Evolutionary conservation across 2,113 vertebrate species (phyloP).

Genomic region (Nestor notabilis): DNA sequence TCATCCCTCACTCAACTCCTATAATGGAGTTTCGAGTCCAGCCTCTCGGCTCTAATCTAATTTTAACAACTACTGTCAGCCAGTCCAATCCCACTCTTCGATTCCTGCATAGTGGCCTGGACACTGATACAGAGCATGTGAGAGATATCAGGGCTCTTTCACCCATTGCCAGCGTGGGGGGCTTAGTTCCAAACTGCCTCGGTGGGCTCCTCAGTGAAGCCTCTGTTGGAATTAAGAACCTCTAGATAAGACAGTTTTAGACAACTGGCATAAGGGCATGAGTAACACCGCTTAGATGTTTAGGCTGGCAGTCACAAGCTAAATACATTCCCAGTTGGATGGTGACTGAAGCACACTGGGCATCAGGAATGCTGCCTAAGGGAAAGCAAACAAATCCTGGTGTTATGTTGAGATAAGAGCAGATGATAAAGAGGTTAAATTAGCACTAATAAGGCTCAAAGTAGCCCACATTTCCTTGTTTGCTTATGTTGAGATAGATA

Average conservation of each 20-base stretch:
- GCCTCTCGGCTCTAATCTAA: slow-evolving; percentile 5
- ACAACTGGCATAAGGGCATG: background rate
- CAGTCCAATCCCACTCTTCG: background rate
- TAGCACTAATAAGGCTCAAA: background rate
- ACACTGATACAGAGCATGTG: background rate
- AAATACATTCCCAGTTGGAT: background rate
- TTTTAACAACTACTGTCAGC: background rate
- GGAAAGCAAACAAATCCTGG: background rate
- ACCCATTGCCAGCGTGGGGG: background rate
- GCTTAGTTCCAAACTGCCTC: background rate
- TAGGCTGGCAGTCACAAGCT: background rate
- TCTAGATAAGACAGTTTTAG: slow-evolving; percentile 2
- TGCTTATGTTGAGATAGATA: background rate
- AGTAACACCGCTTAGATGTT: background rate
- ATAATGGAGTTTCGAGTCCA: background rate
- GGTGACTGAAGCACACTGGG: background rate
- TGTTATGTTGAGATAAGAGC: background rate
- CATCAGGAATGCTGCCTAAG: background rate
- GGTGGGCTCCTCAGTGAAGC: slow-evolving; percentile 29
- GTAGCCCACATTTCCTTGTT: background rate
- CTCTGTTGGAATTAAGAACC: background rate
- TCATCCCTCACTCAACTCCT: background rate
- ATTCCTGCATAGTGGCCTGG: background rate
- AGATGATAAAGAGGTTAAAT: background rate
- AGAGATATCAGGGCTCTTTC: background rate